Evolutionary conservation across 2,797 vertebrate genomes (phyloP), one percentile per base, ranked within the genome.

Genomic region (Danio choprae): DNA sequence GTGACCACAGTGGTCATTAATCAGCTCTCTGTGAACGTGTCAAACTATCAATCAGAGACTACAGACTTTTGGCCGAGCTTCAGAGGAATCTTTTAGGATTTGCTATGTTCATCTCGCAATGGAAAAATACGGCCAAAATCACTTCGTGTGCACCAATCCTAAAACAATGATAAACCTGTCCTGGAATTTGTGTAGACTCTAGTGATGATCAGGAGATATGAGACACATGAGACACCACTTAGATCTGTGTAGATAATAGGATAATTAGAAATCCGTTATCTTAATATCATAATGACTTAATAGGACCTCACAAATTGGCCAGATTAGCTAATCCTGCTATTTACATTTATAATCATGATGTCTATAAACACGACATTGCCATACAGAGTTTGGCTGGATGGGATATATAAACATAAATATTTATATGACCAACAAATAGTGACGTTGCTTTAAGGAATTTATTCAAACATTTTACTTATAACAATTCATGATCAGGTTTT

Each of bases 251-350:
- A 84, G 80, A 86, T 90, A 86, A 92, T 89, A 87, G 87, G 85
- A 89, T 92, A 83, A 85, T 83, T 69, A 36, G 88, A 91, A 90
- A 84, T 29, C 67, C 4, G 65, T 89, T 93, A 92, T 92, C 91
- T 92, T 65, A 29, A 50, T 79, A 88, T 89, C 87, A 91, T 86
- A 89, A 79, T 87, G 79, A 89, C 84, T 88, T 86, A 79, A 76
- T 86, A 87, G 88, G 86, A 88, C 85, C 88, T 87, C 83, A 65
- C 84, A 84, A 81, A 86, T 84, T 83, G 81, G 73, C 87, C 84
- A 84, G 87, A 81, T 80, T 88, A 89, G 53, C 84, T 91, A 89
- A 90, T 92, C 86, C 90, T 84, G 86, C 91, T 93, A 92, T 94
- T 76, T 74, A 87, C 59, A 73, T 86, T 87, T 86, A 79, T 89